Percentiles rank a stretch among this genome's conserved stretches.
These are phyloP conservation scores for Mystacornis crossleyi DNA, from an alignment of 2,113 vertebrate genomes.

Conservation along the genomic window DNA sequence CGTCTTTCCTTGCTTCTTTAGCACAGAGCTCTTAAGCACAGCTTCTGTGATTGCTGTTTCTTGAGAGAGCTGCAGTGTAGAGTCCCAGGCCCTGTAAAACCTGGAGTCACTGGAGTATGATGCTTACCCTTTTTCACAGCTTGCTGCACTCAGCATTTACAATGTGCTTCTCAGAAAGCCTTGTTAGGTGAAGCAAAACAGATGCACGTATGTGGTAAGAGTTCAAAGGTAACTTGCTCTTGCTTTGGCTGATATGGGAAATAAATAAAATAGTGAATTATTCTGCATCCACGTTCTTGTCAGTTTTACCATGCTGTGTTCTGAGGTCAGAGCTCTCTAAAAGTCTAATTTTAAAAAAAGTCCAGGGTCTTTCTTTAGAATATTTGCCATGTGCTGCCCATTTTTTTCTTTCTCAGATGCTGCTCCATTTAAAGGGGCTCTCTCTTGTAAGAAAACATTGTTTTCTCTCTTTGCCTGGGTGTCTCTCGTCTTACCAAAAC, in stretches of 20 bases:
- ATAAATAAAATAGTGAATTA: background rate
- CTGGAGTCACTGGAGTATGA: background rate
- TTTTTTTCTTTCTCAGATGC: background rate
- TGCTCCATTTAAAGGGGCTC: background rate
- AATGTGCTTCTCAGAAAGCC: background rate
- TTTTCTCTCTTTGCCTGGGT: background rate
- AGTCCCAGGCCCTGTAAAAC: background rate
- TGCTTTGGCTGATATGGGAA: background rate
- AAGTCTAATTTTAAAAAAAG: background rate
- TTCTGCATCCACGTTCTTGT: background rate
- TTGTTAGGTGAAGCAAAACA: background rate
- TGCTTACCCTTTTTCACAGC: background rate
- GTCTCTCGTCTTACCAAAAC: background rate
- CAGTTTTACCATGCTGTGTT: background rate
- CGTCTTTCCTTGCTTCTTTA: background rate
- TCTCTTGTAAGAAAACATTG: background rate
- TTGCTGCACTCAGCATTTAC: background rate
- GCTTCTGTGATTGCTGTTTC: background rate
- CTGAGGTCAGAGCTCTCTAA: background rate
- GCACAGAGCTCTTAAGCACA: background rate
- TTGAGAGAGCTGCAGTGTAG: background rate
- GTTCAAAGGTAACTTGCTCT: constrained; percentile 41
- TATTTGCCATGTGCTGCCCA: background rate
- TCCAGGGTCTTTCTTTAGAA: background rate
- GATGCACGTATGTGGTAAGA: background rate